Conservation (phyloP, 2,113 vertebrate species). For the Orientallactaga bullata region DNA sequence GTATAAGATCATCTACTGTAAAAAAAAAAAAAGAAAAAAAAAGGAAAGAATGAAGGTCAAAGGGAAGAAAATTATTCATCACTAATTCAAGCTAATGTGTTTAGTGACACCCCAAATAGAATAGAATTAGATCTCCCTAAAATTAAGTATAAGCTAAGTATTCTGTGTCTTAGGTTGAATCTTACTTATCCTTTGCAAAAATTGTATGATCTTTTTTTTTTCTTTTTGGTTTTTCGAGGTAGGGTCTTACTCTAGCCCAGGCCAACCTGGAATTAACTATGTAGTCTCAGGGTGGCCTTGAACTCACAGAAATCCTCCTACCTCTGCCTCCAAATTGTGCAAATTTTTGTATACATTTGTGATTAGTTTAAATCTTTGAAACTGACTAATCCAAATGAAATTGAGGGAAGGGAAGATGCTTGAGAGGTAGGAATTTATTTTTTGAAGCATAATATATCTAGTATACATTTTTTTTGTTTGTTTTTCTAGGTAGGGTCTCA, state of each 20-base stretch:
- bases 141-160: neutral
- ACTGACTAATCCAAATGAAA: neutral
- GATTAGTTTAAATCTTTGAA: slow-evolving; percentile 24
- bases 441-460: neutral
- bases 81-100: neutral
- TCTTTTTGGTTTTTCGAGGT: no score
- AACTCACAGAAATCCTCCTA: no score
- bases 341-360: slow-evolving; percentile 1
- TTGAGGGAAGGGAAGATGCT: neutral
- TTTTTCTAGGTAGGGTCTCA: no score
- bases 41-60: neutral
- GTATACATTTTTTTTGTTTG: neutral
- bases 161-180: neutral
- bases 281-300: no score
- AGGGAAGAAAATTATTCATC: neutral
- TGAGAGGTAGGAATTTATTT: neutral
- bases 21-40: neutral
- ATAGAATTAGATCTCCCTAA: no score
- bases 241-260: no score
- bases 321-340: no score
- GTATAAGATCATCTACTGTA: neutral
- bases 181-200: neutral
- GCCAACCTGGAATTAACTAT: no score
- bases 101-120: no score
- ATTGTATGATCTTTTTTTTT: no score